Evolutionary conservation across 2,888 invertebrate species (phyloP), one percentile per base, ranked within the genome.

Genomic region (Mimas tiliae): DNA sequence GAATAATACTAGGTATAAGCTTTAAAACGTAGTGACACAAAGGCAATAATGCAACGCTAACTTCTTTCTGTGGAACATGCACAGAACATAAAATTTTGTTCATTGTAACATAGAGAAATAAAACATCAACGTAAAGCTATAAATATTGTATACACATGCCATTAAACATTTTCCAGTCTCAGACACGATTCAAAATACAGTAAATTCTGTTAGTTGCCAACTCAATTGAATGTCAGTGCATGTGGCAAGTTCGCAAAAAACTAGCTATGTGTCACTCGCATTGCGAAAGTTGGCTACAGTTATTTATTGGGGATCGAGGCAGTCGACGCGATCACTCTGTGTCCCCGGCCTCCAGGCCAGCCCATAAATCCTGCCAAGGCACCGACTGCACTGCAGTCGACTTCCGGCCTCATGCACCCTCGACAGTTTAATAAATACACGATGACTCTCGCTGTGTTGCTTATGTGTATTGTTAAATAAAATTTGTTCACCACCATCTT

Each of bases 291-390:
- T 77, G 79, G 77, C 83, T 79, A 74, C 76, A 78, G 88, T 88
- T 88, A 89, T 90, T 90, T 89, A 90, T 89, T 86, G 86, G 88
- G 81, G 84, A 87, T 85, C 79, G 81, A 80, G 78, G 74, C 77
- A 82, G 84, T 86, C 82, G 84, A 83, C 85, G 80, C 86, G 85
- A 87, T 88, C 87, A 84, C 78, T 86, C 85, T 78, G 80, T 77
- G 83, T 83, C 80, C 77, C 75, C 75, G 73, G 72, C 72, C 76
- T 72, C 73, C 79, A 77, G 80, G 84, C 80, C 75, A 71, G 75
- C 74, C 81, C 73, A 88, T 89, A 88, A 90, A 90, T 89, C 83
- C 79, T 77, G 70, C 77, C 74, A 74, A 80, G 83, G 77, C 81
- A 74, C 76, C 72, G 73, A 81, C 87, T 87, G 85, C 85, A 86